Percentiles rank a stretch among this genome's conserved stretches.
phyloP scores from a whole-genome alignment of 30 jellyfish, hydroid and myxozoan species.

The Cassiopea andromeda region DNA sequence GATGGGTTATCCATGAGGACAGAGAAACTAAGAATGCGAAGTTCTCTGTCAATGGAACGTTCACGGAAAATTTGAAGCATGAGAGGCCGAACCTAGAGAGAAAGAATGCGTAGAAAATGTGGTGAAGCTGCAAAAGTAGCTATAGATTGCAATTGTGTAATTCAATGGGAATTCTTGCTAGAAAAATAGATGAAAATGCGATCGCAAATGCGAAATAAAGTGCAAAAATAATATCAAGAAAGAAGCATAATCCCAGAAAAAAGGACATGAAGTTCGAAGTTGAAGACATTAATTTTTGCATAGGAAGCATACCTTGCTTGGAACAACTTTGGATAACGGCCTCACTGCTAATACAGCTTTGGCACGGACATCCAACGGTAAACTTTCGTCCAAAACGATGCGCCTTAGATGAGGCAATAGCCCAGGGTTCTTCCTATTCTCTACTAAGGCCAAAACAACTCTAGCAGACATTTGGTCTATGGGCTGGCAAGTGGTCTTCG shows the following conservation, averaged over 20 bases:
- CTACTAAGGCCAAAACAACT: constrained; percentile 65
- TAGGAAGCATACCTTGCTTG: constrained; percentile 1
- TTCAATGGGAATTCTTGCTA: no score
- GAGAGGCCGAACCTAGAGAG: constrained; percentile 36
- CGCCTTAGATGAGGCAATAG: constrained; percentile 32
- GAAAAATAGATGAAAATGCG: no score
- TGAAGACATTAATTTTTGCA: not conserved
- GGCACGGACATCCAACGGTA: constrained; percentile 63
- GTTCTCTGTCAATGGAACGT: constrained; percentile 48
- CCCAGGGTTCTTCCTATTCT: constrained; percentile 60
- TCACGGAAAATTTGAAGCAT: constrained; percentile 66
- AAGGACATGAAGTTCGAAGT: not conserved
- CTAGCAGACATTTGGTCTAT: constrained; percentile 39
- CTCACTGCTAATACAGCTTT: constrained; percentile 70
- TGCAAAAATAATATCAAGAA: no score
- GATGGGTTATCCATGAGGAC: constrained; percentile 78
- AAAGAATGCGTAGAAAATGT: no score
- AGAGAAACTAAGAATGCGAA: constrained; percentile 63
- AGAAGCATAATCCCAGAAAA: constrained; percentile 21
- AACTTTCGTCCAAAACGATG: constrained; percentile 16
- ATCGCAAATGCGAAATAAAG: no score
- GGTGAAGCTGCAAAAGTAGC: no score
- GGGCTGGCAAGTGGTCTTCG: constrained; percentile 19
- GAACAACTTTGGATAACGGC: constrained; percentile 54
- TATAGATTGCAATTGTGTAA: no score